phyloP scores from a whole-genome alignment of 2,888 invertebrate genomes.

The Zeuzera pyrina region DNA sequence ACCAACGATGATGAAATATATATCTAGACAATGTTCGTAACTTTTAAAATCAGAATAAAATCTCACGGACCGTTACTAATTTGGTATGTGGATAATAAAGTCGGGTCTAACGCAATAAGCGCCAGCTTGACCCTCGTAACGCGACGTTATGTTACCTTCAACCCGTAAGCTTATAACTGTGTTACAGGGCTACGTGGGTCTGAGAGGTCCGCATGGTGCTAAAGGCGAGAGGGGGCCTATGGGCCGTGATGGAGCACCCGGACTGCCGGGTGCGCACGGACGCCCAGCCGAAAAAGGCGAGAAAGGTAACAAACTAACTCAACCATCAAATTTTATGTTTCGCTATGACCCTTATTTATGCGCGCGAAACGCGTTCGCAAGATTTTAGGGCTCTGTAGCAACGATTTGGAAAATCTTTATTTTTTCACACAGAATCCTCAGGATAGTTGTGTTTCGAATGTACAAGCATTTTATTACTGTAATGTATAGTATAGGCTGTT shows the following conservation, averaged over 20 bases:
- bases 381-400: conserved; percentile 59
- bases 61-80: conserved; percentile 33
- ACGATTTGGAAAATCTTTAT: conserved; percentile 68
- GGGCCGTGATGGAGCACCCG: conserved; percentile 81
- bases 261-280: conserved; percentile 68
- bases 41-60: conserved; percentile 23
- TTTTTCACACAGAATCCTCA: conserved; percentile 39
- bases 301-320: conserved; percentile 74
- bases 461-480: neutral
- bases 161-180: conserved; percentile 49
- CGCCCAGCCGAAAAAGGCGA: conserved; percentile 83
- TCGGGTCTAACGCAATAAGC: conserved; percentile 53
- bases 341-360: conserved; percentile 65
- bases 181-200: conserved; percentile 63
- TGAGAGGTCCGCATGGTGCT: conserved; percentile 73
- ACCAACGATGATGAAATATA: too few species aligned
- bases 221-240: conserved; percentile 78
- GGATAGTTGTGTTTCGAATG: conserved; percentile 25
- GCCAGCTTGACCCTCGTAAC: conserved; percentile 60
- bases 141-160: conserved; percentile 49
- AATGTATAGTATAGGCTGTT: too few species aligned
- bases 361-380: conserved; percentile 51
- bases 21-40: too few species aligned
- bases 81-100: conserved; percentile 51
- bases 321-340: conserved; percentile 70